Conservation (phyloP, 2,888 invertebrate species). For the Ectropis crepuscularia region DNA sequence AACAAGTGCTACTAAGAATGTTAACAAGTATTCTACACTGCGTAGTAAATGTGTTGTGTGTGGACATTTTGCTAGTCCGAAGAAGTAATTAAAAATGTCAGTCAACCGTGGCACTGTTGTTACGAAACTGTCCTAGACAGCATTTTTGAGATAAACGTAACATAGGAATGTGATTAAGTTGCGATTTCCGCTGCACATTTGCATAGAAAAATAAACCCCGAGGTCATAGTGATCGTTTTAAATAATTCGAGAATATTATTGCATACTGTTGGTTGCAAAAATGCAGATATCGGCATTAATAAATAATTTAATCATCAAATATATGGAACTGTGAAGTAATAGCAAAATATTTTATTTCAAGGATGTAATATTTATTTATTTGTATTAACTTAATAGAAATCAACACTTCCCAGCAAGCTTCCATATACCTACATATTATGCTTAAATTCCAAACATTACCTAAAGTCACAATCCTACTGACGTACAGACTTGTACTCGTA, state of each 20-base stretch:
- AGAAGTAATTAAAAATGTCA: too few relatives aligned
- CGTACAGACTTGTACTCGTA: too few relatives aligned
- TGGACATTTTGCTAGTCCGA: too few relatives aligned
- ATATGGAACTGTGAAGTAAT: neutral
- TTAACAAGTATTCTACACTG: too few relatives aligned
- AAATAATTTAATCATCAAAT: slow-evolving; percentile 11
- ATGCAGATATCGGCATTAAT: slow-evolving; percentile 1
- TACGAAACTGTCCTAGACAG: neutral
- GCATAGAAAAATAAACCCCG: slow-evolving; percentile 3
- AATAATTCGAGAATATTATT: slow-evolving; percentile 9
- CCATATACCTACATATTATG: too few relatives aligned
- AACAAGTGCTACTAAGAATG: too few relatives aligned
- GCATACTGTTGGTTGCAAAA: slow-evolving; percentile 12
- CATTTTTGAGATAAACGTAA: slow-evolving; percentile 1
- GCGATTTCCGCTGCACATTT: slow-evolving; percentile 9
- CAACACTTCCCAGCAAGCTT: too few relatives aligned
- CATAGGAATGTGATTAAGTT: neutral
- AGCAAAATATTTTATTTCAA: neutral
- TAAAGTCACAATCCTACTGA: too few relatives aligned
- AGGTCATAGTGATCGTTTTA: slow-evolving; percentile 7
- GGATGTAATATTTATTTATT: neutral
- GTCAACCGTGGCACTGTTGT: neutral
- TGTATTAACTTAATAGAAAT: too few relatives aligned
- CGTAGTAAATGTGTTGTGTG: too few relatives aligned
- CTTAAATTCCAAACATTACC: too few relatives aligned